Base-by-base conservation (phyloP, 2,113 vertebrate species). In the Malaclemys terrapin region DNA sequence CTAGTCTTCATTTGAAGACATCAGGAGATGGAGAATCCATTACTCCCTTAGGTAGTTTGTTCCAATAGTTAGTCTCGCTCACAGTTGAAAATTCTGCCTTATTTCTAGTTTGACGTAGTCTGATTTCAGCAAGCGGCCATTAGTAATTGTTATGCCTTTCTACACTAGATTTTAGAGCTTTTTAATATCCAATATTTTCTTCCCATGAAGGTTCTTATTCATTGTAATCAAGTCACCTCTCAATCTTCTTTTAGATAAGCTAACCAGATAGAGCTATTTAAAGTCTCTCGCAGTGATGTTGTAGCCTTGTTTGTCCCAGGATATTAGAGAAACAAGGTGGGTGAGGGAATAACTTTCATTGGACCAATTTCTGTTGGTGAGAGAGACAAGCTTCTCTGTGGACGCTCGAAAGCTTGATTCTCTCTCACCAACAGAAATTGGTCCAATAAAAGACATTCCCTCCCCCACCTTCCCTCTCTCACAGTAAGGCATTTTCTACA, bases 11-110 rank as follows among this genome's bases (percentile, higher is more conserved):
- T 45, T 1, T 57, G 78, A 88, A 72, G 83, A 80, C 1, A 0
- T 1, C 1, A 5, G 35, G 42, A 31, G 45, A 65, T 20, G 4
- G 14, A 24, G 59, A 49, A 16, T 6, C 72, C 80, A 31, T 56
- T 86, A 3, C 1, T 91, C 9, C 72, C 69, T 52, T 17, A 4
- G 4, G 25, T 0, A 50, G 29, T 50, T 75, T 56, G 49, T 20
- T 29, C 29, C 82, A 89, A 0, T 22, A 35, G 86, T 78, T 75
- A 59, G 42, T 88, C 62, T 65, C 17, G 3, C 14, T 57, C n/a
- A 10, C 5, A 6, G 42, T 13, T 17, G 25, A 10, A 78, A 16
- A 81, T 27, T 0, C 0, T 56, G 8, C 57, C 89, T 42, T 1
- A 3, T 10, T 85, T 59, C 76, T 54, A 54, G 25, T 17, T 17